Evolutionary conservation across 1,140 invertebrate species (phyloP), one percentile per base, ranked within the genome.

Genomic region (Cotesia typhae): DNA sequence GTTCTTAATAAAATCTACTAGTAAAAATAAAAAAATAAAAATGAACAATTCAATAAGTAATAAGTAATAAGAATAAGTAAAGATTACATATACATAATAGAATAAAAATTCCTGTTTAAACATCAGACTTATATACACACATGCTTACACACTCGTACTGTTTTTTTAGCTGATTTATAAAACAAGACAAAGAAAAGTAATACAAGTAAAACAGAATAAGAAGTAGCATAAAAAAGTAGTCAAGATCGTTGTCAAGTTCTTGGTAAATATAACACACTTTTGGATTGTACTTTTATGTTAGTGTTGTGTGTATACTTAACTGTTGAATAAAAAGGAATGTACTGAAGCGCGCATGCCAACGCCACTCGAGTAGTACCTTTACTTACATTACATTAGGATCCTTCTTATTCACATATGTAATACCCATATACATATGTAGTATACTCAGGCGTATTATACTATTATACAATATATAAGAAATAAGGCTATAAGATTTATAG

Each of bases 271-370:
- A 20, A 37, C n/a, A 41, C 35, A 59, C 51, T 17, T 28, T 41
- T 63, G 60, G 12, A 37, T 63, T 41, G 10, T 35, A 41, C 47
- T 41, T 61, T 51, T 60, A 9, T 20, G 14, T 52, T 6, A 17
- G 52, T 67, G 4, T 14, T 66, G n/a, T 52, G n/a, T 66, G 17
- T 41, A 66, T 28, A 28, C 28, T 28, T 28, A 28, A 28, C 28
- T 28, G 28, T 28, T 28, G 28, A 28, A 28, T 51, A 28, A 38
- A 12, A 35, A 41, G 12, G 66, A 20, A 41, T 59, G 35, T 36
- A 63, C 37, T 38, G 17, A 14, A 61, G 59, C 59, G 55, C 47
- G 17, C 68, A 70, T 70, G 35, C 51, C 51, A 51, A 67, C 41
- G 41, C 66, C 47, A 67, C 57, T 59, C 57, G 20, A 59, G 57